Conservation (phyloP, 2,888 invertebrate species). For the Mesochorus sp. region DNA sequence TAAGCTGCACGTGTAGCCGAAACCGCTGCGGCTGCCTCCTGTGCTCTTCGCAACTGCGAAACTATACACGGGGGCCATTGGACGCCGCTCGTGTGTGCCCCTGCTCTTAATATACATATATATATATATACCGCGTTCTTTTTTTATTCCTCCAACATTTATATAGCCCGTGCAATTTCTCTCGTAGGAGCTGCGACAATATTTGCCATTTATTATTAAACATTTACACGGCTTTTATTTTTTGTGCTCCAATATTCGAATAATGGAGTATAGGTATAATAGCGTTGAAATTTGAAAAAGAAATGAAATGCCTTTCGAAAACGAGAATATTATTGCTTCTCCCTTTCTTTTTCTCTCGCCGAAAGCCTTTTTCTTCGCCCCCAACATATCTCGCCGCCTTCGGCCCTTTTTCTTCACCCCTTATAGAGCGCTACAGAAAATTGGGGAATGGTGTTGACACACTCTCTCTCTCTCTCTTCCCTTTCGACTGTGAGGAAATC, state of each 20-base stretch:
- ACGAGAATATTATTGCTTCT: too few relatives aligned
- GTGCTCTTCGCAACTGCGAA: conserved; percentile 31
- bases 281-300: too few relatives aligned
- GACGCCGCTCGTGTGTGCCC: conserved; percentile 8
- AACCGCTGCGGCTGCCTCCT: conserved; percentile 77
- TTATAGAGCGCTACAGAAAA: not conserved
- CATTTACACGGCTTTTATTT: too few relatives aligned
- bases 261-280: too few relatives aligned
- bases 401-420: not conserved
- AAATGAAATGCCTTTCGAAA: too few relatives aligned
- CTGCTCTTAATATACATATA: too few relatives aligned
- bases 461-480: not conserved
- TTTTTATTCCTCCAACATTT: not conserved
- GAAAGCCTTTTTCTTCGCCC: not conserved
- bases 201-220: too few relatives aligned
- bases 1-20: conserved; percentile 77
- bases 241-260: too few relatives aligned
- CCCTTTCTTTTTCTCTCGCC: too few relatives aligned
- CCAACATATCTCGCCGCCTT: not conserved
- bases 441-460: conserved; percentile 7
- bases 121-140: too few relatives aligned
- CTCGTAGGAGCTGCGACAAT: too few relatives aligned
- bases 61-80: conserved; percentile 24
- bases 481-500: conserved; percentile 8
- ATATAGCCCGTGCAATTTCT: not conserved